Conservation (phyloP, 92 coral and sea anemone genomes). For the Zoanthus sansibaricus region DNA sequence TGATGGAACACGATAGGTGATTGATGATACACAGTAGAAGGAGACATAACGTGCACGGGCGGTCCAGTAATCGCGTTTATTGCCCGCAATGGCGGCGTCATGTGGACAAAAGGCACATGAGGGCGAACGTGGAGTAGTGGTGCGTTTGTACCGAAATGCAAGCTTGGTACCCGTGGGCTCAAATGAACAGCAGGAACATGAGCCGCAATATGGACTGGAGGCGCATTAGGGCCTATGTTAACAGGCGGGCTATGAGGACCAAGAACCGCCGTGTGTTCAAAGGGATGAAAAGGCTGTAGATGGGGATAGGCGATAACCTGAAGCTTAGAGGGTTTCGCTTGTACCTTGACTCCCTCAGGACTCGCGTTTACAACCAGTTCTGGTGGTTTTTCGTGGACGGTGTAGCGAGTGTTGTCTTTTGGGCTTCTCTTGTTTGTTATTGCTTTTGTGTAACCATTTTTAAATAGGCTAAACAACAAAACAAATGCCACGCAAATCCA, state of each 20-base stretch:
- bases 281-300: constrained; percentile 89
- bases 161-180: constrained; percentile 96
- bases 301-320: constrained; percentile 97
- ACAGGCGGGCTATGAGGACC: constrained; percentile 99
- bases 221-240: constrained; percentile 99
- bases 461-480: constrained; percentile 54
- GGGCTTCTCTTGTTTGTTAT: constrained; percentile 65
- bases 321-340: constrained; percentile 93
- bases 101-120: constrained; percentile 95
- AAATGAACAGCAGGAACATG: constrained; percentile 98
- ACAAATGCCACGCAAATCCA: constrained; percentile 67
- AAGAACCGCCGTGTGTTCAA: constrained; percentile 96
- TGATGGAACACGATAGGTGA: constrained; percentile 97
- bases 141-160: constrained; percentile 99
- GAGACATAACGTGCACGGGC: constrained; percentile 98
- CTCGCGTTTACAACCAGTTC: constrained; percentile 89
- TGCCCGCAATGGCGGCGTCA: constrained; percentile 97
- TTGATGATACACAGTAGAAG: constrained; percentile 98
- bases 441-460: constrained; percentile 59
- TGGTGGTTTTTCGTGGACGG: constrained; percentile 92
- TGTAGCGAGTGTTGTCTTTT: constrained; percentile 71
- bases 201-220: constrained; percentile 98
- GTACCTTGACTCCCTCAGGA: constrained; percentile 89
- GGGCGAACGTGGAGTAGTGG: constrained; percentile 99
- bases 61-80: constrained; percentile 95